Conservation (phyloP, 1,140 invertebrate species). For the Drosophila punjabiensis region DNA sequence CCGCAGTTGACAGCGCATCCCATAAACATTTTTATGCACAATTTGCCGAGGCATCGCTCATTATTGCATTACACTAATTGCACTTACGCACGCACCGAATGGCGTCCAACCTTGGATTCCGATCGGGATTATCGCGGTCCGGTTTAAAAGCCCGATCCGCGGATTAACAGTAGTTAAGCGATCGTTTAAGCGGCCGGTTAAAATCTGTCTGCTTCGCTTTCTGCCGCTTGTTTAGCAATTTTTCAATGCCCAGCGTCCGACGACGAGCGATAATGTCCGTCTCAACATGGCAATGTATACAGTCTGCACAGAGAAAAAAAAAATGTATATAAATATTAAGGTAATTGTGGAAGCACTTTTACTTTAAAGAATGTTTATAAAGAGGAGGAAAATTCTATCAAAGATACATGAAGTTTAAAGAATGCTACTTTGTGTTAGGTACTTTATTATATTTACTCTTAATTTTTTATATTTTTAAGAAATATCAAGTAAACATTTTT, state of each 20-base stretch:
- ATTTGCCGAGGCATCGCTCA: constrained; percentile 68
- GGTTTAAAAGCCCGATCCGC: constrained; percentile 52
- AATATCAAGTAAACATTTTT: neutral
- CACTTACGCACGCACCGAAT: constrained; percentile 78
- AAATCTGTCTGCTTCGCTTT: constrained; percentile 35
- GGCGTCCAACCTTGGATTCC: constrained; percentile 46
- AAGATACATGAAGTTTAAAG: neutral
- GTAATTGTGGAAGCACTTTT: neutral
- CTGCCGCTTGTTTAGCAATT: constrained; percentile 56
- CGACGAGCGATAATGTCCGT: constrained; percentile 70
- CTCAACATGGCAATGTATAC: constrained; percentile 45
- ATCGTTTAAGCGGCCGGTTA: constrained; percentile 74
- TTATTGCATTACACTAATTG: constrained; percentile 79
- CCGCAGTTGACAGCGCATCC: constrained; percentile 20
- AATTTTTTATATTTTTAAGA: neutral
- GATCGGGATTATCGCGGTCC: constrained; percentile 33
- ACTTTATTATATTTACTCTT: too few species aligned
- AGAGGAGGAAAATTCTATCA: neutral
- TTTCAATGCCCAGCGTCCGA: constrained; percentile 73
- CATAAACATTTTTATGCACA: constrained; percentile 50
- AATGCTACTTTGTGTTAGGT: neutral
- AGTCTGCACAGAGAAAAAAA: constrained; percentile 13
- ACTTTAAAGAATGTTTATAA: neutral
- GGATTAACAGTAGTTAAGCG: constrained; percentile 83
- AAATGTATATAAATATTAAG: neutral